phyloP scores from a whole-genome alignment of 1,140 invertebrate genomes.

The Conus betulinus region DNA sequence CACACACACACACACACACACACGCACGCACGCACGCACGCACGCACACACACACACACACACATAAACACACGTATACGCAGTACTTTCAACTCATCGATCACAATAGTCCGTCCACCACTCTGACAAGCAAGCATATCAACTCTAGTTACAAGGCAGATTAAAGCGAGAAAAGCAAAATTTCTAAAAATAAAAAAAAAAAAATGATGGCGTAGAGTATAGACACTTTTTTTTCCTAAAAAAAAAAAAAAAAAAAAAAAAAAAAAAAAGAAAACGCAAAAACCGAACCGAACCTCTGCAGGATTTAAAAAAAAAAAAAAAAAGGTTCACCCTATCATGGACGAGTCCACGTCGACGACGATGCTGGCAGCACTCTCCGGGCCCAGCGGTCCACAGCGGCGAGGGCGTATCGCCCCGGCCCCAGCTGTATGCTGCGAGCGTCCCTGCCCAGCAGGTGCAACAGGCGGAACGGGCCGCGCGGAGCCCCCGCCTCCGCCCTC shows the following conservation, averaged over 20 bases:
- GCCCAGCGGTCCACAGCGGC: conserved; percentile 24
- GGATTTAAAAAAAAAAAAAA: no score
- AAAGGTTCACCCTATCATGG: not conserved
- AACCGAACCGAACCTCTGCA: no score
- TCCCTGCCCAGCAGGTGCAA: not conserved
- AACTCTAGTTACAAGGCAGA: no score
- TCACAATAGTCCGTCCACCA: no score
- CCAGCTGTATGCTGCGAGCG: not conserved
- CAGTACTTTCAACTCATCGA: not conserved
- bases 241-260: no score
- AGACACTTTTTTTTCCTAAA: no score
- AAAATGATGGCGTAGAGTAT: no score
- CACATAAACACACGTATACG: not conserved
- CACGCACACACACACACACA: conserved; percentile 8
- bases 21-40: not conserved
- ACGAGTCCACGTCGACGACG: not conserved
- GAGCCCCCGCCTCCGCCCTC: no score
- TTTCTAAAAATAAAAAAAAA: no score
- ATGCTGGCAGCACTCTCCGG: not conserved
- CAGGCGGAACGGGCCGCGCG: not conserved
- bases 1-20: conserved; percentile 14
- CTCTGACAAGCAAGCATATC: no score
- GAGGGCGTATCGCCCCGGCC: conserved; percentile 20
- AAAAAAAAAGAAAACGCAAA: no score
- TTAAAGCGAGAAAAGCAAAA: no score